phyloP scores from a whole-genome alignment of 2,888 invertebrate species.

The Coremacera marginata region DNA sequence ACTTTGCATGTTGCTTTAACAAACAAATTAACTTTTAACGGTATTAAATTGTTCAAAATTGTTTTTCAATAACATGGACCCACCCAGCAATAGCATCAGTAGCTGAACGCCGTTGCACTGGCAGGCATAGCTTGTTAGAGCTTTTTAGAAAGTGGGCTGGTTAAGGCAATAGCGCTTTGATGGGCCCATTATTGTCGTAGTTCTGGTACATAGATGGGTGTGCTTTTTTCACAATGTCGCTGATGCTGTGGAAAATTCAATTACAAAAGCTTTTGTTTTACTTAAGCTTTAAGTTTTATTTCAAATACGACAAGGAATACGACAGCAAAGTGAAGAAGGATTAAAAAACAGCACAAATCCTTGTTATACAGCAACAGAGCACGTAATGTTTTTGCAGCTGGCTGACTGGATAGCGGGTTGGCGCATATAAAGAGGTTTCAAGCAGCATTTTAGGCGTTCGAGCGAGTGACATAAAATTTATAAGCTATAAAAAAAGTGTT shows the following conservation, averaged over 20 bases:
- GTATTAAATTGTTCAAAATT: slow-evolving; percentile 45
- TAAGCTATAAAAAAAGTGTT: no score
- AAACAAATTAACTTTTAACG: slow-evolving; percentile 37
- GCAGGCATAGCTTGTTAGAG: no score
- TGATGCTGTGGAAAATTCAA: slow-evolving; percentile 22
- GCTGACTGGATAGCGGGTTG: background rate
- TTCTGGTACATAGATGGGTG: background rate
- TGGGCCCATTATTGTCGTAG: background rate
- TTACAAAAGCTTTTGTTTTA: slow-evolving; percentile 31
- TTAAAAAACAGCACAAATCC: slow-evolving; percentile 12
- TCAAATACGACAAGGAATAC: background rate
- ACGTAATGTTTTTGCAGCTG: slow-evolving; percentile 8
- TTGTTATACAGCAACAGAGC: background rate
- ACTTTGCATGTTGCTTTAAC: slow-evolving; percentile 7
- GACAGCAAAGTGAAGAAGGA: background rate
- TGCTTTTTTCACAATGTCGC: background rate
- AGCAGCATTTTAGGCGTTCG: background rate
- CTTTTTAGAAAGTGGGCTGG: no score
- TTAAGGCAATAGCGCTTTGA: background rate
- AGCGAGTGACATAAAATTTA: no score
- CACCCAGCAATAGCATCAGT: background rate
- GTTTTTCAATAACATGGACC: slow-evolving; percentile 39
- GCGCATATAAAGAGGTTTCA: background rate
- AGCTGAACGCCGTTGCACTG: no score
- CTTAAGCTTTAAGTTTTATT: slow-evolving; percentile 18